Base-by-base conservation (phyloP, 2,888 invertebrate species). In the Glaucopsyche alexis region DNA sequence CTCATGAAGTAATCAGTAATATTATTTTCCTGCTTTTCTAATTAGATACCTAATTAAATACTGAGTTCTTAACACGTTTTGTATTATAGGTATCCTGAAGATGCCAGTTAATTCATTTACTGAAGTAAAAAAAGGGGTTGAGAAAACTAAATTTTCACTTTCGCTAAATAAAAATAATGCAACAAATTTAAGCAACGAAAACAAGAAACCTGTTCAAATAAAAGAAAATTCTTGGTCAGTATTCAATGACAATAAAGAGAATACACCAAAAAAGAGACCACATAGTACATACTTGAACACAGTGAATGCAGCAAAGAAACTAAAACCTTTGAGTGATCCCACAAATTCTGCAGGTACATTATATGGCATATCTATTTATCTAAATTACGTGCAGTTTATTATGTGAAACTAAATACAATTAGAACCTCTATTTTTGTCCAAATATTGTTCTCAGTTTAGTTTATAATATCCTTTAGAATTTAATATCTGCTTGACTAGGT, bases 101-200 rank as follows among this genome's bases (percentile, higher is more conserved):
- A 93, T 93, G 93, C 93, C 91, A 91, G 89, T 91, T 87, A 91
- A 91, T 82, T 89, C 88, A 85, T 84, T 87, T 77, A 82, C 84
- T 76, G 87, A 89, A 87, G 87, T 86, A 80, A 91, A 89, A 87
- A 88, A 88, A 87, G 86, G 87, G 85, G 87, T 85, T 79, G 88
- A 87, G 75, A 92, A 87, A 85, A 80, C 88, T 74, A 92, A 84
- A 85, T 87, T 88, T 83, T 87, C 90, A 74, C 83, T 93, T 74
- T 91, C 92, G 77, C 81, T 91, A 78, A 89, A 85, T 78, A 89
- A 84, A 82, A 92, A 91, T 84, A 90, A 91, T 92, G 91, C 86
- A 80, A 80, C 83, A 79, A 82, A 82, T 84, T 82, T 90, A 81
- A 88, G 81, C 82, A 86, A 85, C 84, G 87, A 86, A 81, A 87